Evolutionary conservation across 2,797 vertebrate genomes (phyloP).

Genomic region (Darevskia mixta): DNA sequence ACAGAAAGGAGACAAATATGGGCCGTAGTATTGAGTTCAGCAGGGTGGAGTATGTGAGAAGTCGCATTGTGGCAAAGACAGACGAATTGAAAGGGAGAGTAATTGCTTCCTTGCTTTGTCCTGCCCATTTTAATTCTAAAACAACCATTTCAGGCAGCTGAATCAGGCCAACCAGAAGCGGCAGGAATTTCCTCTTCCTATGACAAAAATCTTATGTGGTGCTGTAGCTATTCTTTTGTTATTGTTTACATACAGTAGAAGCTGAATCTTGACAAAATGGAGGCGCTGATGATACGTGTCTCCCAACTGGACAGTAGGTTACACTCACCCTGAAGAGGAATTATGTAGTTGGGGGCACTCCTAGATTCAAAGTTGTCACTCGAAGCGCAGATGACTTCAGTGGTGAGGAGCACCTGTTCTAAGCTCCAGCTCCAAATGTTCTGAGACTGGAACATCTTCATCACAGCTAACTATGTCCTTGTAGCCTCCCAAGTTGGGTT

Average conservation of each 20-base stretch:
- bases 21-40: constrained; percentile 8
- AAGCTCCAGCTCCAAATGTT: too few relatives aligned
- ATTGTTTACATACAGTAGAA: background rate
- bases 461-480: too few relatives aligned
- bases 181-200: background rate
- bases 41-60: background rate
- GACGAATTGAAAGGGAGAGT: constrained; percentile 6
- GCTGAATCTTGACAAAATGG: too few relatives aligned
- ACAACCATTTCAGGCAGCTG: background rate
- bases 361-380: too few relatives aligned
- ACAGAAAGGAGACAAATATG: background rate
- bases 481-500: too few relatives aligned
- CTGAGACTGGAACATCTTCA: too few relatives aligned
- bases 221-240: background rate
- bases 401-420: too few relatives aligned
- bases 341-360: too few relatives aligned
- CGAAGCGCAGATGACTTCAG: too few relatives aligned
- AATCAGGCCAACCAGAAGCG: background rate
- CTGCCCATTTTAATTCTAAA: constrained; percentile 2
- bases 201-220: background rate
- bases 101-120: constrained; percentile 21
- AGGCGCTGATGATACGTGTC: too few relatives aligned
- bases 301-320: too few relatives aligned
- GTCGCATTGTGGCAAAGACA: constrained; percentile 18
- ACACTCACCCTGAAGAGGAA: too few relatives aligned